Percentiles rank a stretch among this genome's conserved stretches.
Evolutionary conservation across 2,797 vertebrate species (phyloP).

Genomic region (Enoplosus armatus): DNA sequence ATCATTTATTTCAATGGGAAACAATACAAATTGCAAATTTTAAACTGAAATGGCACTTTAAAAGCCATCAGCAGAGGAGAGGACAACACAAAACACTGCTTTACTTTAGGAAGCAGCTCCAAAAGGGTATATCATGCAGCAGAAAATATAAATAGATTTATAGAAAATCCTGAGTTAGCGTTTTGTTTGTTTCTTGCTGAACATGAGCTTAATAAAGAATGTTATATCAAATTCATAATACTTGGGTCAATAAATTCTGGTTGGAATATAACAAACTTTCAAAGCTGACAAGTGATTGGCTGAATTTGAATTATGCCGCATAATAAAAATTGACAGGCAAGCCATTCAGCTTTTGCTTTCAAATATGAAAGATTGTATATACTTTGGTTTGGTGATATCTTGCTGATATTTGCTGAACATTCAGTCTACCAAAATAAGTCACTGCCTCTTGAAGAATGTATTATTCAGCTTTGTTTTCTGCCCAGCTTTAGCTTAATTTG

Average conservation of each 20-base stretch:
- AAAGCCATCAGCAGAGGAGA: slow-evolving; percentile 11
- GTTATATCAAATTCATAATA: slow-evolving; percentile 31
- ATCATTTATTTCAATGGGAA: not conserved
- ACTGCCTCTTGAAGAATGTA: not conserved
- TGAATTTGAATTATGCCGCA: slow-evolving; percentile 24
- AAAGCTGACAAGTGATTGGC: slow-evolving; percentile 33
- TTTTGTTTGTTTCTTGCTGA: slow-evolving; percentile 44
- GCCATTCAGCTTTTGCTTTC: not conserved
- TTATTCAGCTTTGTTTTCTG: slow-evolving; percentile 12
- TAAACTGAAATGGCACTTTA: not conserved
- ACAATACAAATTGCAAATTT: not conserved
- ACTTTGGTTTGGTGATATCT: slow-evolving; percentile 15
- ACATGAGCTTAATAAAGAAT: slow-evolving; percentile 36
- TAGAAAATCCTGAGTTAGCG: slow-evolving; percentile 35
- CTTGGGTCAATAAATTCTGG: slow-evolving; percentile 18
- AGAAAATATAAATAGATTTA: slow-evolving; percentile 37
- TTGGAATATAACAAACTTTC: slow-evolving; percentile 16
- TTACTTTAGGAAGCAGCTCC: slow-evolving; percentile 2
- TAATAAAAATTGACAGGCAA: slow-evolving; percentile 15
- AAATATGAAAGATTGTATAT: slow-evolving; percentile 13
- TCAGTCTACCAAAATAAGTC: not conserved
- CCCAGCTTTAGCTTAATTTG: not conserved
- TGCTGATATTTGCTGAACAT: slow-evolving; percentile 28
- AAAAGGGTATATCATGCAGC: slow-evolving; percentile 13
- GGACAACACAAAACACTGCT: not conserved